Evolutionary conservation across 2,888 invertebrate species (phyloP), one percentile per base, ranked within the genome.

Genomic region (Miltochrista miniata): DNA sequence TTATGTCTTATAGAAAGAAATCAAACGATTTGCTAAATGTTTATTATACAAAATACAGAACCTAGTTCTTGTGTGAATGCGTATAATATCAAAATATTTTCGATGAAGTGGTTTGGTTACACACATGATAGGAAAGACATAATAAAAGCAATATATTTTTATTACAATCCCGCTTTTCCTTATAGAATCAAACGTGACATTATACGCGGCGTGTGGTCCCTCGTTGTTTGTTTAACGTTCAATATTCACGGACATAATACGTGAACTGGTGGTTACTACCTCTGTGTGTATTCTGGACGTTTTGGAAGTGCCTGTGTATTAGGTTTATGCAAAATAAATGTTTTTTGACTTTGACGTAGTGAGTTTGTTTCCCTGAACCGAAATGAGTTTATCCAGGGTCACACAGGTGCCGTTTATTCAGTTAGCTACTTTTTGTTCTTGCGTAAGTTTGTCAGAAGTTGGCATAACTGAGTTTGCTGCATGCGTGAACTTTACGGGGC

Each of bases 381-480:
- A 64, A 56, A 51, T 48, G 29, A 52, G 30, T 54, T 39, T n/a
- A 35, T 36, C 18, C 49, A 36, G 48, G 56, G 38, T 45, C 45
- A 45, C 45, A 35, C 61, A 64, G 68, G 68, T 60, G 57, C 61
- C 58, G 58, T 62, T 68, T 59, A 66, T 66, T 68, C 51, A 62
- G 55, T 66, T 64, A 68, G 44, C 45, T 47, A 64, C 56, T 64
- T 68, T 24, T 54, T 36, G 48, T 31, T 34, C 45, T 37, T 31
- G 38, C 38, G 29, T 57, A 66, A 66, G 65, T 64, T 61, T 61
- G 56, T 68, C 68, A 61, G 59, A 54, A 49, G 55, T 57, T 51
- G 8, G n/a, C 46, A 46, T 56, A 58, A 67, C 55, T 24, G 48
- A 64, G 58, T 68, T 68, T 52, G 14, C 44, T 45, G 15, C 48